These are phyloP conservation scores for Rhyacophila evoluta DNA, from an alignment of 2,888 invertebrate genomes.

Conservation along the genomic window DNA sequence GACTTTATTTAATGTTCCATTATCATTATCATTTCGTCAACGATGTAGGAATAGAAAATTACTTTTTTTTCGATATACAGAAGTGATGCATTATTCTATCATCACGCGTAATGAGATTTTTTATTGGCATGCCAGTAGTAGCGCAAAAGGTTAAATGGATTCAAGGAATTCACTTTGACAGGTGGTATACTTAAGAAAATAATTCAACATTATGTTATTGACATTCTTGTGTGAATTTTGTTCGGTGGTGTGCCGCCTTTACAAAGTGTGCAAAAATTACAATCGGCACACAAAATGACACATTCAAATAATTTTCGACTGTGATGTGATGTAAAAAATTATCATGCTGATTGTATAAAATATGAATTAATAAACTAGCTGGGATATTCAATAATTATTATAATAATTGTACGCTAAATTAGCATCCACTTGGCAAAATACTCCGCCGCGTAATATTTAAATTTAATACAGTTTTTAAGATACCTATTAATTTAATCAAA, in stretches of 20 bases:
- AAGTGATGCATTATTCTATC: background rate
- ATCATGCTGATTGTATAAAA: too few species aligned
- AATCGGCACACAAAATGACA: too few species aligned
- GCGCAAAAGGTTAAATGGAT: conserved; percentile 15
- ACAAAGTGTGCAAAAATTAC: too few species aligned
- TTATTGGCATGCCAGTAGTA: background rate
- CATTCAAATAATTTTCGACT: too few species aligned
- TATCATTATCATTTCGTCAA: background rate
- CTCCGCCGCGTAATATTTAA: too few species aligned
- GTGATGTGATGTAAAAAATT: too few species aligned
- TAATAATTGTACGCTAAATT: too few species aligned
- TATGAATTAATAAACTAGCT: too few species aligned
- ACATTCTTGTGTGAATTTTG: background rate
- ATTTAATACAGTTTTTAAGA: too few species aligned
- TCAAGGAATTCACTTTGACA: background rate
- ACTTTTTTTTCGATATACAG: background rate
- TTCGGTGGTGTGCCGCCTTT: background rate
- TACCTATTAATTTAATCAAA: too few species aligned
- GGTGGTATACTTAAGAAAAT: background rate
- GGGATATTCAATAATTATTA: too few species aligned
- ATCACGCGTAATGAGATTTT: background rate
- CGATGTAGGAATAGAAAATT: background rate
- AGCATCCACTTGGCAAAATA: too few species aligned
- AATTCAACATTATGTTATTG: background rate
- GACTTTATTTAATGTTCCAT: background rate